Percentiles rank a stretch among this genome's conserved stretches.
Conservation (phyloP, 2,113 vertebrate species). For the Anas platyrhynchos region DNA sequence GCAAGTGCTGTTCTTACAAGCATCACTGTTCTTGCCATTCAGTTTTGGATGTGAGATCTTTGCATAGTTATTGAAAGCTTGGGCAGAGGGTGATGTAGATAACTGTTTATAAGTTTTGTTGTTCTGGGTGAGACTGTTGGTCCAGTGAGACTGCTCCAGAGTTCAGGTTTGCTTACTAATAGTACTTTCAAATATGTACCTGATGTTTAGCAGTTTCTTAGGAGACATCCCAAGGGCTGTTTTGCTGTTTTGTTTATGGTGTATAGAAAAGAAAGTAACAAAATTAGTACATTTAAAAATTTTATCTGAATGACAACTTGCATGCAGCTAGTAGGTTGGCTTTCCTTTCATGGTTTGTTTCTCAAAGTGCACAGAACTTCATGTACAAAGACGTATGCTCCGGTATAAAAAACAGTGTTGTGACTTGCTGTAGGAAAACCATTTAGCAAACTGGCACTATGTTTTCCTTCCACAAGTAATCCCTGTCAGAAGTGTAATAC, state of each 20-base stretch:
- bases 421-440: not conserved
- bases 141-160: not conserved
- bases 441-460: not conserved
- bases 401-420: not conserved
- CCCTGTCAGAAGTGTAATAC: not conserved
- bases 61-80: not conserved
- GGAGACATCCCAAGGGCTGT: accelerated
- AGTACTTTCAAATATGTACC: not conserved
- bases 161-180: not conserved
- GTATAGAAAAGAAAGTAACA: not conserved
- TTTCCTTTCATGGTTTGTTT: not conserved
- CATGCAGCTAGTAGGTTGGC: not conserved
- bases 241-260: not conserved
- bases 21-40: not conserved
- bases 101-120: accelerated
- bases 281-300: not conserved
- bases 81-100: not conserved
- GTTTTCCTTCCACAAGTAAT: not conserved
- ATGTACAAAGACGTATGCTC: not conserved
- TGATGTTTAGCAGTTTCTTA: not conserved
- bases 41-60: not conserved
- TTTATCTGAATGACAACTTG: not conserved
- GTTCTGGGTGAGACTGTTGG: not conserved
- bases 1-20: not conserved
- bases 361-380: not conserved